These are phyloP conservation scores for Anthopleura sola DNA, from an alignment of 64 coral and sea anemone species.

Conservation along the genomic window DNA sequence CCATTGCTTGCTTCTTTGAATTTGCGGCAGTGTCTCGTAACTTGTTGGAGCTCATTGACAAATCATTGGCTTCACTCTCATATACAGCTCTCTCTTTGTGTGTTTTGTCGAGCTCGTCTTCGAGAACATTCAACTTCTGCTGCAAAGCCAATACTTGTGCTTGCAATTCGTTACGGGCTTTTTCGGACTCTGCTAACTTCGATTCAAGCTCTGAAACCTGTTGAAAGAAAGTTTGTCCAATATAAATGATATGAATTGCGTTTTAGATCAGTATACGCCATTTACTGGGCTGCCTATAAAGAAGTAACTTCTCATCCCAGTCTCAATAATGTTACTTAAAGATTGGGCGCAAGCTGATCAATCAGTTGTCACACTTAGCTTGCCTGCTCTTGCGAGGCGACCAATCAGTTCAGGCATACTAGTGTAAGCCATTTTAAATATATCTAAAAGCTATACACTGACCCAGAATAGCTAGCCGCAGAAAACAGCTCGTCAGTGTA, in stretches of 20 bases:
- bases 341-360: too few relatives aligned
- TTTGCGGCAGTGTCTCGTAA: constrained; percentile 27
- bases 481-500: too few relatives aligned
- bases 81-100: constrained; percentile 33
- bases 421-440: too few relatives aligned
- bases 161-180: constrained; percentile 27
- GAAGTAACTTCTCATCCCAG: too few relatives aligned
- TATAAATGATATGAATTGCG: background rate
- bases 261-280: background rate
- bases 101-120: constrained; percentile 38
- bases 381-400: too few relatives aligned
- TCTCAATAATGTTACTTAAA: too few relatives aligned
- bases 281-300: too few relatives aligned
- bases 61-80: constrained; percentile 46
- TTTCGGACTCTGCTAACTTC: constrained; percentile 50
- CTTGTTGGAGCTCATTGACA: constrained; percentile 23
- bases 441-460: too few relatives aligned
- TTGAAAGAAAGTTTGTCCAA: background rate
- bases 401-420: too few relatives aligned
- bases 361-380: too few relatives aligned
- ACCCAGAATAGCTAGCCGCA: too few relatives aligned
- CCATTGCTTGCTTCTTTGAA: constrained; percentile 23
- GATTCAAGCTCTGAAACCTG: constrained; percentile 51
- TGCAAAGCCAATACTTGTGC: constrained; percentile 20
- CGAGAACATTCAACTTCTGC: constrained; percentile 38